Evolutionary conservation across 1,140 invertebrate species (phyloP).

Genomic region (Cardiocondyla obscurior): DNA sequence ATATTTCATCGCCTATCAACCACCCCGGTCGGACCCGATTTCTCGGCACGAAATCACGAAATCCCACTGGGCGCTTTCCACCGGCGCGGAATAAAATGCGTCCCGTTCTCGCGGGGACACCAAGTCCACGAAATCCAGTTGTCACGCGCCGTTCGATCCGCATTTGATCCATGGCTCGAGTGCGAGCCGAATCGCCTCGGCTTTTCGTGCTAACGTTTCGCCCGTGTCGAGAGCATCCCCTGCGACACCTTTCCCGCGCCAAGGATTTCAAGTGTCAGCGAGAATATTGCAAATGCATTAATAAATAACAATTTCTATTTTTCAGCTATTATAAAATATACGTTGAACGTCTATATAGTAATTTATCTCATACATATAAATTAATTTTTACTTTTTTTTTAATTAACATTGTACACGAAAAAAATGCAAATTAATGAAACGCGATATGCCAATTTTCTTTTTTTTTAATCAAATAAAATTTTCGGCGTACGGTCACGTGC

Average conservation of each 20-base stretch:
- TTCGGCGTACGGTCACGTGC: not conserved
- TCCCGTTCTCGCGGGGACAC: constrained; percentile 19
- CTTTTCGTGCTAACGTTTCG: constrained; percentile 12
- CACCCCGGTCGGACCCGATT: constrained; percentile 30
- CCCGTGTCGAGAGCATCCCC: not conserved
- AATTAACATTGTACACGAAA: too few relatives aligned
- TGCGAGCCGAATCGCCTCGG: not conserved
- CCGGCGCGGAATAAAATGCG: constrained; percentile 60
- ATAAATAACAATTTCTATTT: not conserved
- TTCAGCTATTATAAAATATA: not conserved
- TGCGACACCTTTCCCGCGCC: not conserved
- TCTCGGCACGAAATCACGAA: constrained; percentile 42
- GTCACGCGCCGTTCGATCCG: constrained; percentile 63
- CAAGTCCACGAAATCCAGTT: constrained; percentile 62
- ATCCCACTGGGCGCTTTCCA: constrained; percentile 37
- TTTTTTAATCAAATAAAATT: not conserved
- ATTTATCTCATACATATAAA: not conserved
- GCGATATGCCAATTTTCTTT: not conserved
- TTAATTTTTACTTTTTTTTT: too few relatives aligned
- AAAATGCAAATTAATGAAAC: not conserved
- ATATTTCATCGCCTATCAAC: constrained; percentile 70
- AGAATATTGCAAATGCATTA: not conserved
- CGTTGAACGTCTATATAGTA: not conserved
- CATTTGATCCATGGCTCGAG: constrained; percentile 44
- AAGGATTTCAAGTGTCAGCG: not conserved